Evolutionary conservation across 2,888 invertebrate species (phyloP), one percentile per base, ranked within the genome.

Genomic region (Cremastobaeus sp.): DNA sequence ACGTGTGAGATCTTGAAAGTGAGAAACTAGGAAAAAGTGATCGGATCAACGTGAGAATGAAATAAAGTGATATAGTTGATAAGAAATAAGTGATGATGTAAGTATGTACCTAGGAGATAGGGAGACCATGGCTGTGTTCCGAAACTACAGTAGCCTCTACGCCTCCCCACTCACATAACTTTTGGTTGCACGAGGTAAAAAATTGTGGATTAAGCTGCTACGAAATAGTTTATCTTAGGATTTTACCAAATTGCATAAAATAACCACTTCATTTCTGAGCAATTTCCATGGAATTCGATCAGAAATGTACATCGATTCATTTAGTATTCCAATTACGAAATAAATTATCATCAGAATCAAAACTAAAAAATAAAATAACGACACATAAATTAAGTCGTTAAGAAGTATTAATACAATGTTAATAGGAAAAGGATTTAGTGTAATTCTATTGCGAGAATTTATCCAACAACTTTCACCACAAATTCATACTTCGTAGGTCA

Each of bases 111-210:
- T 90, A 89, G 90, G 90, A 89, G 90, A 90, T 88, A 90, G 89
- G 90, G 90, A 90, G 89, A 90, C 90, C 90, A 90, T 90, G 90
- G 90, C 90, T 90, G 90, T 90, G 90, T 90, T 90, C 89, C 90
- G 89, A 88, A 90, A 90, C 89, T 89, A 89, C 89, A 89, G 89
- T 86, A 86, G 84, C 84, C 85, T 84, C 83, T 84, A 83, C 78
- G 82, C 83, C 83, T 83, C 83, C 83, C 81, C 83, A 82, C 82
- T 82, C 81, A 74, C 77, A 83, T 81, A 82, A 80, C 82, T 82
- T 79, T 81, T 83, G 79, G 25, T 8, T 25, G 25, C 25, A 25
- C 3, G 37, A 5, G 8, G 17, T 15, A 48, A 1, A 20, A 39
- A 39, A 11, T 54, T 54, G 25, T n/a, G n/a, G n/a, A n/a, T n/a